Evolutionary conservation across 2,797 vertebrate genomes (phyloP), one percentile per base, ranked within the genome.

Genomic region (Pteronotus mesoamericanus): DNA sequence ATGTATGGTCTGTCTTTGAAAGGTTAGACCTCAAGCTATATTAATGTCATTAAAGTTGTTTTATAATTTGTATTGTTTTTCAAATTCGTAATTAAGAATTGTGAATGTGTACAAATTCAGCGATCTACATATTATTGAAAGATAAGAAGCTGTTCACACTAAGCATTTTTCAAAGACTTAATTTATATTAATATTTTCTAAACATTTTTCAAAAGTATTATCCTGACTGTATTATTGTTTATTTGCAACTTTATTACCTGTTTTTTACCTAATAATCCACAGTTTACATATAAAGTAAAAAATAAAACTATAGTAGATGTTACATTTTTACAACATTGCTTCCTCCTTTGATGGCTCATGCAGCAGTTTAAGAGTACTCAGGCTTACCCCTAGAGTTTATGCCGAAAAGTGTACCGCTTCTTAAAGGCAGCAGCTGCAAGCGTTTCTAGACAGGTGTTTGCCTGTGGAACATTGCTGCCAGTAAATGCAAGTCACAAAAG

Each of bases 381-480:
- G 34, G 24, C 14, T 53, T 79, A 42, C 39, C 44, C 68, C 37
- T 44, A 53, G 39, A 46, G 37, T 80, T 77, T 86, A 68, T 79
- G 8, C 32, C 91, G 80, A 3, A 86, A 93, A 66, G 32, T 64
- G 9, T 78, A 57, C 57, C 22, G 57, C 75, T 86, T 94, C 64
- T 79, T 26, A 84, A 83, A 94, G 57, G 66, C 44, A 57, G n/a
- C 64, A 57, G 57, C 29, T n/a, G 34, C 86, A 86, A 69, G 29
- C 93, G 61, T 82, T 96, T 95, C 77, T 51, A 46, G 26, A 64
- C 95, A 92, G 84, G 55, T 94, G 74, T 94, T 94, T 89, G n/a
- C 37, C 64, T 86, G 4, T 75, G 46, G 79, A 89, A 80, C 89
- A 91, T 68, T 37, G 61, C 86, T 94, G 89, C n/a, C 46, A 83